Conservation (phyloP, 2,888 invertebrate genomes). For the Agonopterix heracliana region DNA sequence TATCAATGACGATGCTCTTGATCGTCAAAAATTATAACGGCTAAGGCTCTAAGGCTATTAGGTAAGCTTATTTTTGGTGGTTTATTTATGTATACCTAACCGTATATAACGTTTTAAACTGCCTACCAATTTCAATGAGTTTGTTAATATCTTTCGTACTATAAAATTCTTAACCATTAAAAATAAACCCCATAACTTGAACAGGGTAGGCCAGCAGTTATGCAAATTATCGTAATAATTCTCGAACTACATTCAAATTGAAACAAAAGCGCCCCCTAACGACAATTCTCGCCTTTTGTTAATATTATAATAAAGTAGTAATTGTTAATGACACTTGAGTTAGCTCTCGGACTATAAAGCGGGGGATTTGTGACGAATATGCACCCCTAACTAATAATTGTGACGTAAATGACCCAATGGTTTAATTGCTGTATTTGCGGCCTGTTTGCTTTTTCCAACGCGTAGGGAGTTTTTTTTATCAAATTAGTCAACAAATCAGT, state of each 20-base stretch:
- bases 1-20: too few species aligned
- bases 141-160: neutral
- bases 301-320: conserved; percentile 61
- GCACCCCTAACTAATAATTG: conserved; percentile 26
- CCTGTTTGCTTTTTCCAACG: neutral
- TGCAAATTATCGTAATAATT: conserved; percentile 62
- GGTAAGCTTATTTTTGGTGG: too few species aligned
- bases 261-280: conserved; percentile 63
- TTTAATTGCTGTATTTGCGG: neutral
- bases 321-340: conserved; percentile 60
- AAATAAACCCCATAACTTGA: conserved; percentile 34
- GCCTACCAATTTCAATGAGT: too few species aligned
- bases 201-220: conserved; percentile 29
- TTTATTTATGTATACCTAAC: too few species aligned
- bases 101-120: too few species aligned
- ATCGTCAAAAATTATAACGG: too few species aligned
- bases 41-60: too few species aligned
- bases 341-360: conserved; percentile 44
- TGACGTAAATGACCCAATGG: conserved; percentile 2
- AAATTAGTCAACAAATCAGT: too few species aligned
- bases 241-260: conserved; percentile 51
- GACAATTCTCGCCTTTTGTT: conserved; percentile 57
- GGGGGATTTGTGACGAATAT: conserved; percentile 42
- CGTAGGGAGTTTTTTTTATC: too few species aligned
- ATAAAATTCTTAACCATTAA: conserved; percentile 26